Evolutionary conservation across 2,113 vertebrate species (phyloP).

Genomic region (Osmerus mordax): DNA sequence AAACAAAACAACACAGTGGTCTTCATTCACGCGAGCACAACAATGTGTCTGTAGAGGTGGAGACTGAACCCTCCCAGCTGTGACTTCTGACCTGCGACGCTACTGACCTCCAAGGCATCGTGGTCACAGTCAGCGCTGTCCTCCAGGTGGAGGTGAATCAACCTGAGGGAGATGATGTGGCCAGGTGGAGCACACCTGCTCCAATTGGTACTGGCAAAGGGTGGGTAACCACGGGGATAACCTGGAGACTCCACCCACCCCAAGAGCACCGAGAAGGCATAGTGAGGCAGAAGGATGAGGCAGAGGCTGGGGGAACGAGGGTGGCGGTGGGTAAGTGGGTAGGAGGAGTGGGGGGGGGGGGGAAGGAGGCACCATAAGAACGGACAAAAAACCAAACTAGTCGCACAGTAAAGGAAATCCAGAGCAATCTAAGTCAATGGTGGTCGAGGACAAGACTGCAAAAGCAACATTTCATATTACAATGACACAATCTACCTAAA

Average conservation of each 20-base stretch:
- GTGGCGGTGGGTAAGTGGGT: background rate
- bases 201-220: slow-evolving; percentile 75
- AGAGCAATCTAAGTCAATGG: too few species aligned
- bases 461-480: too few species aligned
- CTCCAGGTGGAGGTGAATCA: slow-evolving; percentile 88
- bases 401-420: too few species aligned
- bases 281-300: slow-evolving; percentile 37
- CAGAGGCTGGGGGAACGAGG: slow-evolving; percentile 32
- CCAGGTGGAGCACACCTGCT: slow-evolving; percentile 79
- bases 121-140: slow-evolving; percentile 81
- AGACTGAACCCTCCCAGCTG: too few species aligned
- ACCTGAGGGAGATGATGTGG: slow-evolving; percentile 76
- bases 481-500: too few species aligned
- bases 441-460: too few species aligned
- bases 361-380: too few species aligned
- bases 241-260: slow-evolving; percentile 89
- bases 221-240: slow-evolving; percentile 83
- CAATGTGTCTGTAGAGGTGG: too few species aligned
- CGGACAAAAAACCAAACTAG: too few species aligned
- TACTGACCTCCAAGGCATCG: slow-evolving; percentile 81
- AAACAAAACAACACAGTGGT: too few species aligned
- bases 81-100: slow-evolving; percentile 24
- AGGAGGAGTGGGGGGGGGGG: background rate
- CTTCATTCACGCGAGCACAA: too few species aligned
- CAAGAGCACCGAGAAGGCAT: slow-evolving; percentile 44